Base-by-base conservation (phyloP, 2,797 vertebrate species). In the Morus bassanus region DNA sequence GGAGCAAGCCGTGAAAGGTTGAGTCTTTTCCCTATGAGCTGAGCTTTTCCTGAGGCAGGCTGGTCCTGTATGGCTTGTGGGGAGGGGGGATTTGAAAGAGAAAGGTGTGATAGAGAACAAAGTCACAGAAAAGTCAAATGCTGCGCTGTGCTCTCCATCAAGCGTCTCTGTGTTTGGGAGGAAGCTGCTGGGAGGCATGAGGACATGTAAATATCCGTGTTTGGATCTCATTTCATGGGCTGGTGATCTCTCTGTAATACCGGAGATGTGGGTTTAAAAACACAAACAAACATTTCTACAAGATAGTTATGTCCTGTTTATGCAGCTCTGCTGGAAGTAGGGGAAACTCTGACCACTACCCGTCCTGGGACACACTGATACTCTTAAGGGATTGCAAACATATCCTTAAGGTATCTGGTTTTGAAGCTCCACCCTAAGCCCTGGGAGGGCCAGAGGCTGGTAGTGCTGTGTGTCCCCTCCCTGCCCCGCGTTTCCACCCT, bases 41-140 rank as follows among this genome's bases (percentile, higher is more conserved):
- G 25, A 43, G 25, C 3, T 81, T 50, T 46, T 33, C 69, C 76
- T 22, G 60, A 3, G 57, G 30, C 27, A 31, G 46, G 22, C 10
- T 53, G 69, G 45, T 68, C 37, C 45, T 0, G 0, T 28, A 2
- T 14, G 30, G 30, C 8, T 50, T 13, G 37, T 35, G 25, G 18
- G 31, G 33, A 46, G 35, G n/a, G 13, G 21, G 7, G 15, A 35
- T 74, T 11, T 7, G 56, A 4, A 5, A 33, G 27, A 37, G 37
- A 3, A 28, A 41, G 35, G 28, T n/a, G 35, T 22, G 68, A 8
- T 4, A 54, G 51, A 75, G 50, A 56, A 2, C 31, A 24, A 33
- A 57, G 53, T 27, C 70, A 33, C 28, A 15, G 74, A 25, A 18
- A 31, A 73, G 24, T 30, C 30, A 23, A 61, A 5, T 14, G 22